Conservation (phyloP, 2,888 invertebrate species). For the Pyrgus malvae region DNA sequence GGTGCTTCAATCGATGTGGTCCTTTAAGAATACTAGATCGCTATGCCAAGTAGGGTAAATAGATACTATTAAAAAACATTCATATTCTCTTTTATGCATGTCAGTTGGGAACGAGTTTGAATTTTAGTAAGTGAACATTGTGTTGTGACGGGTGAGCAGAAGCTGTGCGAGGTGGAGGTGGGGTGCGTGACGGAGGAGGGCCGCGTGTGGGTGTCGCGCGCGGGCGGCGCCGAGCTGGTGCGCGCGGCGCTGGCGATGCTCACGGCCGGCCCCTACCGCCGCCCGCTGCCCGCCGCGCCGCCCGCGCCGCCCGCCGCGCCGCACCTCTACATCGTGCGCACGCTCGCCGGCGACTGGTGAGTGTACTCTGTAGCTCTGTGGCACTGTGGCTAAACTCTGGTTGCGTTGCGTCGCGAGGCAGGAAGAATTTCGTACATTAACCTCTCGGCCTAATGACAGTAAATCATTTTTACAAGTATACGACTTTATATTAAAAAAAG, state of each 20-base stretch:
- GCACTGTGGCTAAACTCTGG: not conserved
- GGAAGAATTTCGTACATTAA: too few relatives aligned
- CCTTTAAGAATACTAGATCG: too few relatives aligned
- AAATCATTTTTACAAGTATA: too few relatives aligned
- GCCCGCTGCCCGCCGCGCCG: conserved; percentile 71
- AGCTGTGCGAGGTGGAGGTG: conserved; percentile 70
- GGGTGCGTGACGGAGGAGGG: conserved; percentile 75
- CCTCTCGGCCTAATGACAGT: too few relatives aligned
- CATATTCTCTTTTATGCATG: too few relatives aligned
- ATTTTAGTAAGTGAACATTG: too few relatives aligned
- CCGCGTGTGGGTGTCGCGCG: conserved; percentile 71
- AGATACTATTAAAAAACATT: too few relatives aligned
- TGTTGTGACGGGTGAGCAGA: conserved; percentile 41
- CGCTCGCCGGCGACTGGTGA: conserved; percentile 74
- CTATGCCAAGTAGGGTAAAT: too few relatives aligned
- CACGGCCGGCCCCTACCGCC: conserved; percentile 67
- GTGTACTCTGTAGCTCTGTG: not conserved
- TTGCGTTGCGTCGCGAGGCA: too few relatives aligned
- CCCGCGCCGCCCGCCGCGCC: conserved; percentile 56
- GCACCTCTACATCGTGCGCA: conserved; percentile 75
- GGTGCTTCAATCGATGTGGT: too few relatives aligned
- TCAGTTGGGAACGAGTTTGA: too few relatives aligned
- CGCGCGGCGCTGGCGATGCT: conserved; percentile 65
- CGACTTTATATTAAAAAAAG: too few relatives aligned
- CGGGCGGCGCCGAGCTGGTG: conserved; percentile 68